Evolutionary conservation across 2,888 invertebrate genomes (phyloP).

Genomic region (Troides oblongomaculatus): DNA sequence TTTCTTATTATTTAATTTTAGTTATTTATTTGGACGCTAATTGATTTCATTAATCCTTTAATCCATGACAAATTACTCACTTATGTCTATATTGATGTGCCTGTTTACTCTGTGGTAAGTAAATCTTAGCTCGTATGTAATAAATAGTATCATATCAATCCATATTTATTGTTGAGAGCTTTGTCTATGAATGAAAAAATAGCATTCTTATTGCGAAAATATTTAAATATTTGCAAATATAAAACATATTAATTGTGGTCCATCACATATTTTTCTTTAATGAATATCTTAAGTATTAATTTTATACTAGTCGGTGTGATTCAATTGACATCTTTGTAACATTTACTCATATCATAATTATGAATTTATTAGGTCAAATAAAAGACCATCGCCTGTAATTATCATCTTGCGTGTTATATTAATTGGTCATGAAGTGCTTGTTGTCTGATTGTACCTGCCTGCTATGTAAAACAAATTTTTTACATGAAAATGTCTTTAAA

Average conservation of each 20-base stretch:
- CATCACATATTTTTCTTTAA: constrained; percentile 38
- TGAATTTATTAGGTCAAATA: constrained; percentile 14
- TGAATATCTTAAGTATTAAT: constrained; percentile 38
- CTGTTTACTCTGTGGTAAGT: constrained; percentile 30
- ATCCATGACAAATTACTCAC: constrained; percentile 61
- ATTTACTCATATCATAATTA: constrained; percentile 21
- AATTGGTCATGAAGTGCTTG: constrained; percentile 21
- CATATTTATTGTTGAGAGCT: constrained; percentile 31
- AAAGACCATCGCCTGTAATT: constrained; percentile 23
- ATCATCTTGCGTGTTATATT: constrained; percentile 20
- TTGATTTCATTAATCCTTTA: constrained; percentile 61
- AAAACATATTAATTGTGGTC: constrained; percentile 28
- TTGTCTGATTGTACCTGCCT: constrained; percentile 32
- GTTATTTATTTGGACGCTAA: constrained; percentile 72
- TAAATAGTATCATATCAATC: constrained; percentile 30
- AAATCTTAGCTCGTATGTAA: constrained; percentile 24
- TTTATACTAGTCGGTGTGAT: constrained; percentile 41
- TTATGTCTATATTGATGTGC: constrained; percentile 43
- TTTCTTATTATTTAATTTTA: constrained; percentile 57
- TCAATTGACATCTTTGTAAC: constrained; percentile 30
- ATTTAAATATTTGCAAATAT: constrained; percentile 13
- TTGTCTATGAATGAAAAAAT: constrained; percentile 20
- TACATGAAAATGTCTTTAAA: constrained; percentile 45
- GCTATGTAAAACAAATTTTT: constrained; percentile 40
- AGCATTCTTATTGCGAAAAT: constrained; percentile 2